Evolutionary conservation across 2,888 invertebrate species (phyloP), one percentile per base, ranked within the genome.

Genomic region (Diplazon laetatorius): DNA sequence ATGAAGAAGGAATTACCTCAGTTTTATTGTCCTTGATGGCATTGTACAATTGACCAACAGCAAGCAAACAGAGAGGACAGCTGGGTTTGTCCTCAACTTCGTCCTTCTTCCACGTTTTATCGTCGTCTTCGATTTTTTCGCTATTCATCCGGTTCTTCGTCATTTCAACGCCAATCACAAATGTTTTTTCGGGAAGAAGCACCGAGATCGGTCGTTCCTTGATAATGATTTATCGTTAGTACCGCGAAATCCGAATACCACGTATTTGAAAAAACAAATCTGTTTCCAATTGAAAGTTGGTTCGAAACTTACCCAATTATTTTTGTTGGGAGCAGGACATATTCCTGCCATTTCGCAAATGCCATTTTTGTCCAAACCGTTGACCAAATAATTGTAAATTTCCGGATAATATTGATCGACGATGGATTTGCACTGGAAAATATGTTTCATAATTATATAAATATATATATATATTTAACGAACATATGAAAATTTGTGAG

Each of bases 61-160:
- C 96, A 89, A 97, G 95, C 76, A 97, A 92, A 87, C 98, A 98
- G 8, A 98, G 91, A 0, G 96, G 95, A 87, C 98, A 97, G 85
- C 94, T 95, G 16, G 94, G 93, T 83, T 95, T 94, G 63, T 94
- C 93, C 20, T 92, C 90, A 0, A 91, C 87, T 85, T 93, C 92
- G 68, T 91, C 90, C 78, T 87, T 85, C 76, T n/a, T n/a, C n/a
- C n/a, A n/a, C n/a, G n/a, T n/a, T n/a, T n/a, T n/a, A 55, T 88
- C 85, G 66, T 87, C 87, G 4, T 86, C 86, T 77, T 90, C 88
- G 8, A 80, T 83, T 71, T 78, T 81, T 55, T 57, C 63, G n/a
- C 42, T 48, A 6, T 39, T 78, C n/a, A 75, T 81, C 52, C 75
- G 59, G n/a, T 82, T 65, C 6, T 80, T 73, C 22, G 88, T 62